Evolutionary conservation across 1,140 invertebrate genomes (phyloP), one percentile per base, ranked within the genome.

Genomic region (Drosophila carrolli): DNA sequence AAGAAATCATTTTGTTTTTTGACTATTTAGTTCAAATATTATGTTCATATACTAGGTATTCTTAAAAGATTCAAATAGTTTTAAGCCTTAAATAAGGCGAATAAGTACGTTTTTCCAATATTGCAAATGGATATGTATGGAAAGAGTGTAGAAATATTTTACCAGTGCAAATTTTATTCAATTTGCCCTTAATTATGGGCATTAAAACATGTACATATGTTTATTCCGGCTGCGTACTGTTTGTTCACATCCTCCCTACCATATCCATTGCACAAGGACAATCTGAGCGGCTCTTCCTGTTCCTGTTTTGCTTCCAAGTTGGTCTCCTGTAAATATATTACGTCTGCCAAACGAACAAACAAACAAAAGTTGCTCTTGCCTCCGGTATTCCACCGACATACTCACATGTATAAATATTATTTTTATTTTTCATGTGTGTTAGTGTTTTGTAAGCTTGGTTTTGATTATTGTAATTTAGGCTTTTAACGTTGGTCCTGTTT

Each of bases 291-390:
- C 63, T 58, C 55, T 81, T 72, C 75, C 70, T 75, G 63, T 75
- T 86, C 74, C 65, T 75, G 75, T 75, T 55, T 68, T 78, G 78
- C 78, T 72, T 61, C 75, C 75, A 82, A 86, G 65, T 82, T 78
- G 56, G 71, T 63, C 82, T 85, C 65, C 78, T 78, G 82, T 75
- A 86, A 88, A 86, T 86, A 88, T 72, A 78, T 55, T 78, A 71
- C 75, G 68, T 63, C 62, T 58, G 61, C 55, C 43, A 55, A 41
- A 59, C 57, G 60, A 43, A 75, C 63, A 47, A 23, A 65, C 48
- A 80, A 46, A 50, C 70, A 78, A 86, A 85, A 86, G 82, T 86
- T 86, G 40, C 75, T 75, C 78, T 48, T 86, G 58, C 65, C 74
- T 51, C 75, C 37, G 68, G 58, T 60, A 51, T 73, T 78, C 50